Conservation (phyloP, 35 echinoderm and acorn worm genomes). For the Patiria miniata region DNA sequence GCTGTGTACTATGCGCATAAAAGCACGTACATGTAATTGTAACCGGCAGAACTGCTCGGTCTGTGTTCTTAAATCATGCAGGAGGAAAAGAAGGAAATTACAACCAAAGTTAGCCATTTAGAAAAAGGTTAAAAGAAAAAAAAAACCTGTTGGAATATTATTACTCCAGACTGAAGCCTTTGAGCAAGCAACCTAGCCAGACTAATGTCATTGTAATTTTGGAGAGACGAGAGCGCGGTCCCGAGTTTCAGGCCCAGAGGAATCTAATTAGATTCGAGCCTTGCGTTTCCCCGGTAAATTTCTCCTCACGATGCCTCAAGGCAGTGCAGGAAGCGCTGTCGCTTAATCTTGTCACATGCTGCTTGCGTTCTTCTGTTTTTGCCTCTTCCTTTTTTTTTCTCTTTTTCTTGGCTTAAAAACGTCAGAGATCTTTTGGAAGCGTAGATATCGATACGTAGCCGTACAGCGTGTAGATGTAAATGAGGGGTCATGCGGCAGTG, state of each 20-base stretch:
- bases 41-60: too few species aligned
- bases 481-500: slow-evolving; percentile 10
- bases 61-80: too few species aligned
- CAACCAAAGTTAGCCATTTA: too few species aligned
- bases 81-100: too few species aligned
- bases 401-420: not conserved
- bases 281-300: not conserved
- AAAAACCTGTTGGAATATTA: not conserved
- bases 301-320: not conserved
- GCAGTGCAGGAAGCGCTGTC: not conserved
- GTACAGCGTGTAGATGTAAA: not conserved
- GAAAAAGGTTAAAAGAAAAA: too few species aligned
- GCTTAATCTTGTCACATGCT: slow-evolving; percentile 19
- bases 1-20: too few species aligned
- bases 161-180: not conserved
- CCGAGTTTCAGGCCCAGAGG: not conserved
- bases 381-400: not conserved
- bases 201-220: slow-evolving; percentile 30
- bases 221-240: not conserved
- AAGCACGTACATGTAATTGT: too few species aligned
- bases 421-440: too few species aligned
- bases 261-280: slow-evolving; percentile 16
- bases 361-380: not conserved
- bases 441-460: too few species aligned
- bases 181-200: not conserved